A percentile compares a stretch with the other conserved stretches of the same genome.
These are phyloP conservation scores for Ammodytes marinus DNA, from an alignment of 2,113 vertebrate species.

Conservation along the genomic window DNA sequence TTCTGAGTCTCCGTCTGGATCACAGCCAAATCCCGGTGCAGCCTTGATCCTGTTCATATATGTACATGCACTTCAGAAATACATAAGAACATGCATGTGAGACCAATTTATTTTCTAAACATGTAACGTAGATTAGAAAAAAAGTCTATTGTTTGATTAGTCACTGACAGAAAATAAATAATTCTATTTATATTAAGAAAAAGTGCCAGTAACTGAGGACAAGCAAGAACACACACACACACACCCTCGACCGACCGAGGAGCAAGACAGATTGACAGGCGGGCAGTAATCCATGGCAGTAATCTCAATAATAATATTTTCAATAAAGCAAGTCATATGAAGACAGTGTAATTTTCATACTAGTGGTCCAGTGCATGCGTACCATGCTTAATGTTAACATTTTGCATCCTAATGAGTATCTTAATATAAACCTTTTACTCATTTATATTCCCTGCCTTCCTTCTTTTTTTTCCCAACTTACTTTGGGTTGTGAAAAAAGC, in stretches of 20 bases:
- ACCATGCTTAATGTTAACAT: background rate
- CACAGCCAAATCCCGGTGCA: conserved; percentile 38
- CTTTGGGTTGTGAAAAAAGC: background rate
- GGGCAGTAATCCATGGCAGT: background rate
- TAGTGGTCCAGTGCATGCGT: background rate
- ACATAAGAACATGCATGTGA: background rate
- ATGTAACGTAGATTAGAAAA: background rate
- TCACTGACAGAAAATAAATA: background rate
- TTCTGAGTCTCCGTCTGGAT: conserved; percentile 66
- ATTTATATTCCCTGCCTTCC: too few relatives aligned
- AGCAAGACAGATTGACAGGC: conserved; percentile 45
- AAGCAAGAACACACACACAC: too few relatives aligned
- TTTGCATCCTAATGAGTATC: background rate
- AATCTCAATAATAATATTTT: background rate
- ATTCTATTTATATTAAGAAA: background rate
- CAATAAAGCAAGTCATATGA: background rate
- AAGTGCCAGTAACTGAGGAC: too few relatives aligned
- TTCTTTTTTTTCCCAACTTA: too few relatives aligned
- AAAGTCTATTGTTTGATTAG: background rate
- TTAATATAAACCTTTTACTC: too few relatives aligned
- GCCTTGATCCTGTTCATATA: conserved; percentile 39
- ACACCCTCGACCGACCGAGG: too few relatives aligned
- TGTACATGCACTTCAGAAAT: background rate
- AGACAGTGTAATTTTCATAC: background rate
- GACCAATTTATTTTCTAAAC: background rate